Evolutionary conservation across 1,140 invertebrate genomes (phyloP), one percentile per base, ranked within the genome.

Genomic region (Scaptomyza pallida): DNA sequence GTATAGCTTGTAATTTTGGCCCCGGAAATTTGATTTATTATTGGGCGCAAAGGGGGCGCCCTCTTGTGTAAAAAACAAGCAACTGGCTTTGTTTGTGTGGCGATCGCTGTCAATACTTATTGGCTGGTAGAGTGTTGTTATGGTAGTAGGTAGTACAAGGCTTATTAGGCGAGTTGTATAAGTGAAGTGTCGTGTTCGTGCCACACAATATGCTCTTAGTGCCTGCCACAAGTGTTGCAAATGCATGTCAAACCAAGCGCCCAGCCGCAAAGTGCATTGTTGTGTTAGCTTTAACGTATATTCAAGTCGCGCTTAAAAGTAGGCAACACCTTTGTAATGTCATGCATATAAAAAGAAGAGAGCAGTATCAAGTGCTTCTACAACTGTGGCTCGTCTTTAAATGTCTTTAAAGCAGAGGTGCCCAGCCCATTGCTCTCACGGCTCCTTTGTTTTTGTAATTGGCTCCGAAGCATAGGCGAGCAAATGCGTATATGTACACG

Each of bases 11-110:
- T 67, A 60, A 64, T 70, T 75, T 59, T 50, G 19, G n/a, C 16
- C 43, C 26, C 56, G 61, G 68, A 71, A 71, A 71, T 71, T 71
- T 71, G 68, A 65, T 71, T 71, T 71, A 71, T 37, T 30, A 37
- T 26, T 41, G n/a, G 4, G 44, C 19, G n/a, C n/a, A n/a, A 26
- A 13, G 26, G 51, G 35, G 19, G 52, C 4, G 13, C 13, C 37
- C 17, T 21, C 2, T n/a, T 26, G 23, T 21, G 2, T 52, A 19
- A 40, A 40, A 52, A n/a, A n/a, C 4, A 8, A 37, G 35, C 16
- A 16, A n/a, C 17, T 21, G 10, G 13, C 0, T 12, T 16, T 41
- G n/a, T 54, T 6, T 21, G 35, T 35, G n/a, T n/a, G 12, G 2
- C 33, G 12, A 35, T 10, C 10, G 33, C 3, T 35, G 3, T 37